phyloP scores from a whole-genome alignment of 2,888 invertebrate genomes.

The Drosophila silvestris region DNA sequence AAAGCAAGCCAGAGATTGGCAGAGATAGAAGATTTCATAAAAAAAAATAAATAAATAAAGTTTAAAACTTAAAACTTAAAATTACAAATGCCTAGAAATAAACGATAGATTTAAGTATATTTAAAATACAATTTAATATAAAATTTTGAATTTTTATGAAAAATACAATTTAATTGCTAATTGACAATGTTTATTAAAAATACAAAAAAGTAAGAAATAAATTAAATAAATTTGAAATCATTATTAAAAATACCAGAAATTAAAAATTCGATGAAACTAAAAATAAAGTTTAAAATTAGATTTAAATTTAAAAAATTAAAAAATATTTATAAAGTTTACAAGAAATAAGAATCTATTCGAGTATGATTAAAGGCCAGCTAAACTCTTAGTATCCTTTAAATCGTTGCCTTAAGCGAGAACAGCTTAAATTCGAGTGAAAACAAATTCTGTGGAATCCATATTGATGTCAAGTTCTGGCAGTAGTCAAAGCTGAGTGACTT shows the following conservation, averaged over 20 bases:
- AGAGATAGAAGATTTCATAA: background rate
- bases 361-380: background rate
- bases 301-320: background rate
- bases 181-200: background rate
- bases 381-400: background rate
- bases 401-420: background rate
- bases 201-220: background rate
- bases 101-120: background rate
- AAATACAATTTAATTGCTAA: background rate
- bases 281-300: background rate
- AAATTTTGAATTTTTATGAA: background rate
- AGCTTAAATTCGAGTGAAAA: background rate
- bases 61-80: background rate
- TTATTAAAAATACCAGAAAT: background rate
- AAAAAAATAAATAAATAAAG: background rate
- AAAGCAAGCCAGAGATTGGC: background rate
- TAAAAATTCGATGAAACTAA: background rate
- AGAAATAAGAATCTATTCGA: background rate
- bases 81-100: background rate
- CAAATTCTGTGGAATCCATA: constrained; percentile 11
- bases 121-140: background rate
- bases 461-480: constrained; percentile 63
- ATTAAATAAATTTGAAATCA: background rate
- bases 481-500: constrained; percentile 38
- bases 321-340: background rate